These are phyloP conservation scores for Manis pentadactyla DNA, from an alignment of 2,797 vertebrate genomes.

Conservation along the genomic window DNA sequence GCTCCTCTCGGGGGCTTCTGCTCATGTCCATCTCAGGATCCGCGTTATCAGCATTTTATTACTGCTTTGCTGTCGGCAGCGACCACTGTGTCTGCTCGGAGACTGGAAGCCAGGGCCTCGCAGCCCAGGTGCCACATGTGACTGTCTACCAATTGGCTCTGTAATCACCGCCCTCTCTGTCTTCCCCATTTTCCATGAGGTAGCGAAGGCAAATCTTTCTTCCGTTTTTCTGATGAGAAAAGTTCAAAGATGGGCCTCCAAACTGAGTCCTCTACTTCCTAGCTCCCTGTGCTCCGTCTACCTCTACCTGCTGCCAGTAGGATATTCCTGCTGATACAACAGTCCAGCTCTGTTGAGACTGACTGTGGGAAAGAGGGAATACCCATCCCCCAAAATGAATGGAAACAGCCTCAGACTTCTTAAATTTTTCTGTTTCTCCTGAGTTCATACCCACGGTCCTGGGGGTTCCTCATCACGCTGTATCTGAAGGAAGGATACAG, in stretches of 20 bases:
- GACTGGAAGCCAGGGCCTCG: background rate
- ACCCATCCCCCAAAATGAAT: background rate
- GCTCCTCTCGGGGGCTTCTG: background rate
- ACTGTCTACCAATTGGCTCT: background rate
- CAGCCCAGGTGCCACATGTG: accelerated
- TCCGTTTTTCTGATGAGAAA: background rate
- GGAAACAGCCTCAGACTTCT: background rate
- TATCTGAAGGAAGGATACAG: conserved; percentile 32
- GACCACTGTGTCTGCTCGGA: background rate
- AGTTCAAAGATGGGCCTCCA: background rate
- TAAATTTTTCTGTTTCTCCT: background rate
- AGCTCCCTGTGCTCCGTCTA: background rate
- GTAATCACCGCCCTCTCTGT: too few relatives aligned
- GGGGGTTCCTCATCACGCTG: background rate
- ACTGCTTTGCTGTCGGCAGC: too few relatives aligned
- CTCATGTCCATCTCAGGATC: background rate
- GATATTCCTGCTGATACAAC: background rate
- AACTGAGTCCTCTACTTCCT: background rate
- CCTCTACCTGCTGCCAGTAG: background rate
- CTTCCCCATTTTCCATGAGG: background rate
- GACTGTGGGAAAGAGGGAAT: background rate
- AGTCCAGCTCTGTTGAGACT: background rate
- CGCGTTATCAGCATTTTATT: background rate
- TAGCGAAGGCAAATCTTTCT: background rate
- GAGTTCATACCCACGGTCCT: background rate